Evolutionary conservation across 2,888 invertebrate species (phyloP), one percentile per base, ranked within the genome.

Genomic region (Podotricha telesiphe): DNA sequence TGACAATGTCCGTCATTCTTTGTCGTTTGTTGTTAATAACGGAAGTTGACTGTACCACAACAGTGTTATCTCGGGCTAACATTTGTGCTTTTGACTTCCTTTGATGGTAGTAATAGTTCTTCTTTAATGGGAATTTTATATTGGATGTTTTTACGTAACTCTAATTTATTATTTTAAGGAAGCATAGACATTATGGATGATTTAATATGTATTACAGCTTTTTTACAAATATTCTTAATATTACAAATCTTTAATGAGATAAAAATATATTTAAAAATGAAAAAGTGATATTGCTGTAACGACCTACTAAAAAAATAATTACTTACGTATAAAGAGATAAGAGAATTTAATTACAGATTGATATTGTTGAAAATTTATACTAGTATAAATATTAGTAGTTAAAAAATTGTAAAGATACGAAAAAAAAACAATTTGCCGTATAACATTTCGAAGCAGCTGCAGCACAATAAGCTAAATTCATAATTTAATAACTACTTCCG

Each of bases 401-500:
- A 19, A 37, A 19, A 37, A 56, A 56, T 11, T 28, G 2, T 53
- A 53, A 53, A 20, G 37, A 42, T 61, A 20, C 2, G n/a, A 6
- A 20, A 15, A 4, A 42, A 58, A 42, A 58, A 40, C 42, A 42
- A n/a, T 7, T n/a, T 10, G 22, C 20, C 20, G 53, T 48, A 58
- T 19, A 47, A 56, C 50, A 67, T 69, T 71, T 64, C 8, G 75
- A 71, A 74, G 66, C 78, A 80, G 76, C 78, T 79, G 79, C 79
- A 73, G 79, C 79, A 73, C 77, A 79, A 71, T 78, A 81, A 77
- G 79, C 76, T 76, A 80, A 82, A 80, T 82, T 83, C 80, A 83
- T 81, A 82, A 82, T 83, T 82, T 81, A 83, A 82, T 81, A 81
- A 78, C 78, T 75, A 74, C 75, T 76, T 76, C 77, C 76, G 74